Percentiles rank a stretch among this genome's conserved stretches.
Evolutionary conservation across 2,113 vertebrate species (phyloP).

Genomic region (Gorsachius goisagi): DNA sequence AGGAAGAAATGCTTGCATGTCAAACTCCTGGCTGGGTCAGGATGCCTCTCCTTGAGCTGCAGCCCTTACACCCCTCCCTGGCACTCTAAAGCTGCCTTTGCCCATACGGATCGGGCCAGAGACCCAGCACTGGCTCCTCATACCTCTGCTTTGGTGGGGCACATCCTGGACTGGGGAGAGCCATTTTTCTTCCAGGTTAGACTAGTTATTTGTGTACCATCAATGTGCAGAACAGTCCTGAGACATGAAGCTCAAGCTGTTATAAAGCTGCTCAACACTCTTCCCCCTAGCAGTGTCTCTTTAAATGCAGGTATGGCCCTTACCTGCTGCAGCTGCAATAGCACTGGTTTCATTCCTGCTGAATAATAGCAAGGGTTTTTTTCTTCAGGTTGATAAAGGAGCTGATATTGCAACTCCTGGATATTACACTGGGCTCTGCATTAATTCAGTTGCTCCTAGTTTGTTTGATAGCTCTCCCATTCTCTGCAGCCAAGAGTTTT

Average conservation of each 20-base stretch:
- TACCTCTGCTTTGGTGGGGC: background rate
- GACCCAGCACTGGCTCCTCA: background rate
- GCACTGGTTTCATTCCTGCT: background rate
- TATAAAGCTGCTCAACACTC: background rate
- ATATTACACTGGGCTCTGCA: background rate
- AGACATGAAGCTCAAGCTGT: background rate
- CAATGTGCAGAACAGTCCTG: background rate
- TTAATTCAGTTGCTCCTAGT: background rate
- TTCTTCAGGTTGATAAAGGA: background rate
- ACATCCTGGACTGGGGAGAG: background rate
- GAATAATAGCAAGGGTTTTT: background rate
- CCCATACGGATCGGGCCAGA: rapidly evolving
- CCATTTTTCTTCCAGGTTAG: background rate
- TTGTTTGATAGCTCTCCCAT: background rate
- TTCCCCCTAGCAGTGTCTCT: background rate
- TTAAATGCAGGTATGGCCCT: background rate
- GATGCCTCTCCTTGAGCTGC: background rate
- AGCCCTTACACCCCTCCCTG: background rate
- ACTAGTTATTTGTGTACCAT: background rate
- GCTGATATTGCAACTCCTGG: constrained; percentile 1
- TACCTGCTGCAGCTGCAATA: background rate
- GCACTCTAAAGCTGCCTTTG: background rate
- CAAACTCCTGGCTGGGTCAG: background rate
- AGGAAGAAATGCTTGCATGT: background rate
- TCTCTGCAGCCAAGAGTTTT: background rate